phyloP scores from a whole-genome alignment of 2,888 invertebrate genomes.

The Clusia tigrina region DNA sequence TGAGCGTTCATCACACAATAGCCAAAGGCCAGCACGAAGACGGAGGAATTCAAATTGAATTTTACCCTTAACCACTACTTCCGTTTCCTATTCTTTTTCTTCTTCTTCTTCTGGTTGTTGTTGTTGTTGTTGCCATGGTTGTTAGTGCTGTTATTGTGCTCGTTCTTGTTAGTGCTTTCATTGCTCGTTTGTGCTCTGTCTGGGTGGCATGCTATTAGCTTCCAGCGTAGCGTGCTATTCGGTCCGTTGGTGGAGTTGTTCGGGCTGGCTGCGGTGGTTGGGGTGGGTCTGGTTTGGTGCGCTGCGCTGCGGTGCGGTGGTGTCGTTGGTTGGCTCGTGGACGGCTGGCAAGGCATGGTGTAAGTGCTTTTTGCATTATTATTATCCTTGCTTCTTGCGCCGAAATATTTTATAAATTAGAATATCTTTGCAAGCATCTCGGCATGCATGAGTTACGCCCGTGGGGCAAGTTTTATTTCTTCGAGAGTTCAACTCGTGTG shows the following conservation, averaged over 20 bases:
- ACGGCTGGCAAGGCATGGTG: background rate
- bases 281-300: background rate
- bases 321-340: background rate
- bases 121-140: too few species aligned
- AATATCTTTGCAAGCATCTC: background rate
- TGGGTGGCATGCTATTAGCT: too few species aligned
- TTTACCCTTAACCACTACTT: background rate
- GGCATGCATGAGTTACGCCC: background rate
- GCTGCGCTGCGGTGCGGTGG: too few species aligned
- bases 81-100: background rate
- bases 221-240: too few species aligned
- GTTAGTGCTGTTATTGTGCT: too few species aligned
- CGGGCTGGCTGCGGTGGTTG: background rate
- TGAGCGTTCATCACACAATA: background rate
- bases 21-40: slow-evolving; percentile 6
- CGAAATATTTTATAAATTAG: background rate
- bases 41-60: slow-evolving; percentile 2
- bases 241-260: too few species aligned
- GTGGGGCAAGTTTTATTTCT: background rate
- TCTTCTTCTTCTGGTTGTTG: too few species aligned
- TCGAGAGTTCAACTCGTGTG: background rate
- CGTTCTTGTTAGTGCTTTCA: too few species aligned
- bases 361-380: background rate
- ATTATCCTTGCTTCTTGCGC: background rate
- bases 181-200: too few species aligned